Evolutionary conservation across 2,888 invertebrate species (phyloP).

Genomic region (Chalcis sispes): DNA sequence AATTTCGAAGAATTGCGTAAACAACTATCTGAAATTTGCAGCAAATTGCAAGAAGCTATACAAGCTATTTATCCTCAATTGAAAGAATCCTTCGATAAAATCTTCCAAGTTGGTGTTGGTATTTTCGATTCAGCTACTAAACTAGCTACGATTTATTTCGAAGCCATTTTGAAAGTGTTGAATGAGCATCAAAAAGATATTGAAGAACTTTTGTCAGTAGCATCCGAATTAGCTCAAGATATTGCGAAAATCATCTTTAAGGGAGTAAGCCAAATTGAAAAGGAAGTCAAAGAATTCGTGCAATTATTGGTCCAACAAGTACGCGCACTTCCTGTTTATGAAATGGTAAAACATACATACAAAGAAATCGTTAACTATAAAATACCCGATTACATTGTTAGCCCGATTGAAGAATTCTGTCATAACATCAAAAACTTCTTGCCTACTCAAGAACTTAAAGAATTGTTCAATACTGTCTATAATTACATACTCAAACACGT

Average conservation of each 20-base stretch:
- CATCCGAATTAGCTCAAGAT: constrained; percentile 74
- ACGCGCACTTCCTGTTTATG: constrained; percentile 78
- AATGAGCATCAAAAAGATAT: constrained; percentile 83
- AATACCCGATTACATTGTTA: constrained; percentile 79
- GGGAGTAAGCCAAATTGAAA: constrained; percentile 67
- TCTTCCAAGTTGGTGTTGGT: constrained; percentile 75
- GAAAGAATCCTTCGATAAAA: constrained; percentile 73
- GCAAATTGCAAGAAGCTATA: constrained; percentile 73
- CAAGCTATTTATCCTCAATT: constrained; percentile 69
- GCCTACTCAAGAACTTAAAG: constrained; percentile 81
- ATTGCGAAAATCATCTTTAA: constrained; percentile 71
- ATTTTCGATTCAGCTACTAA: constrained; percentile 76
- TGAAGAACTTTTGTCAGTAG: constrained; percentile 79
- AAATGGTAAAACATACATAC: constrained; percentile 76
- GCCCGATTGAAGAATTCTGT: constrained; percentile 78
- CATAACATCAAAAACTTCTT: constrained; percentile 79
- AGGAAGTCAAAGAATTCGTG: constrained; percentile 75
- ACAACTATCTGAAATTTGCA: constrained; percentile 69
- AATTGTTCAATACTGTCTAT: constrained; percentile 79
- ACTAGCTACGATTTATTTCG: constrained; percentile 75
- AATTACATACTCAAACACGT: constrained; percentile 78
- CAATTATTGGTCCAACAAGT: constrained; percentile 77
- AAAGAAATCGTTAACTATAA: constrained; percentile 73
- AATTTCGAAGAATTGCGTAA: constrained; percentile 72
- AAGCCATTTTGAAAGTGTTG: constrained; percentile 78